Base-by-base conservation (phyloP, 2,113 vertebrate species). In the Paratilapia polleni region DNA sequence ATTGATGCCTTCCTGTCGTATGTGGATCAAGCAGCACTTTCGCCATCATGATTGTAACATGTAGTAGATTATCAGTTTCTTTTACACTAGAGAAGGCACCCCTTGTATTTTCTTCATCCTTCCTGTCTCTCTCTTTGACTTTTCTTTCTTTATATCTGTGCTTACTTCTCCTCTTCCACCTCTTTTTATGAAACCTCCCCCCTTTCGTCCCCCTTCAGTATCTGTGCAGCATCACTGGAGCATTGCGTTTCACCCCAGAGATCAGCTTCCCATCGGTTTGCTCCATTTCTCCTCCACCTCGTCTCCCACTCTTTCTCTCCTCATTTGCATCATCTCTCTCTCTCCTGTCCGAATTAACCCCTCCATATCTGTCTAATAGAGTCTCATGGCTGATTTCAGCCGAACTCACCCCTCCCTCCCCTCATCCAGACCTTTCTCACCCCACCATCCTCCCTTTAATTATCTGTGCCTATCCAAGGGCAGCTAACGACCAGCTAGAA, bases 381-480 rank as follows among this genome's bases (percentile, higher is more conserved):
- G 66, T 58, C 80, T 61, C 58, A 41, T 60, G 74, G 60, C 83
- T 84, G 86, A 81, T 76, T 85, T 61, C 66, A 63, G 60, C 56
- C 85, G 58, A 43, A 1, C 60, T 49, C 87, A 28, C 73, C 31
- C 24, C 28, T 47, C 47, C 24, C 78, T 49, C 17, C 8, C 64
- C 43, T n/a, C 83, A n/a, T 38, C 64, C 78, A 61, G 60, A 73
- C 80, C 87, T 73, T 64, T 22, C 68, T 66, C 66, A 5, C 66
- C 60, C 78, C 82, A 1, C 64, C 89, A 10, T 66, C 86, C 83
- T 31, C 82, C 88, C 87, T 90, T 93, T 96, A 95, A 96, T 96
- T 95, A 95, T 94, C 95, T 91, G 92, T 94, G 94, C 89, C 94
- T 87, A 92, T 95, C 95, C 91, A 89, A 95, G 94, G 95, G 93